Evolutionary conservation across 2,797 vertebrate species (phyloP).

Genomic region (Champsocephalus gunnari): DNA sequence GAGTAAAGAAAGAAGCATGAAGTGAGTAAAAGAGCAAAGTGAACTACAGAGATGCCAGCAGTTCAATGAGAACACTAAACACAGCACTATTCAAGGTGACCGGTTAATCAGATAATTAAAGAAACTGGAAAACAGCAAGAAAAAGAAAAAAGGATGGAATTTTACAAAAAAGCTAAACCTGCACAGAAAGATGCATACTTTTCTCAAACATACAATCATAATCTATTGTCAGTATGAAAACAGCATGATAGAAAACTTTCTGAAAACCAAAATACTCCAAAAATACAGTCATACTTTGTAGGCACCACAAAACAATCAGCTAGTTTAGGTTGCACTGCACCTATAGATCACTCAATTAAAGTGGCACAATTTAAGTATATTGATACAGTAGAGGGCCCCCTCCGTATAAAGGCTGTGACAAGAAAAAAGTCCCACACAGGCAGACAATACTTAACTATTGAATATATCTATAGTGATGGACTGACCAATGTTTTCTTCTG

Average conservation of each 20-base stretch:
- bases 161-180: slow-evolving; percentile 58
- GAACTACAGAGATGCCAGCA: slow-evolving; percentile 18
- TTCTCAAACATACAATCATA: slow-evolving; percentile 70
- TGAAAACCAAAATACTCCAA: slow-evolving; percentile 55
- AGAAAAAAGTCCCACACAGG: slow-evolving; percentile 53
- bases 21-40: slow-evolving; percentile 31
- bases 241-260: slow-evolving; percentile 47
- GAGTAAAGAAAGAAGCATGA: slow-evolving; percentile 37
- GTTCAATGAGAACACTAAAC: slow-evolving; percentile 38
- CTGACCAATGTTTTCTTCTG: slow-evolving; percentile 33
- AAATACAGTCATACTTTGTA: slow-evolving; percentile 68
- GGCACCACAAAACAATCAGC: slow-evolving; percentile 78
- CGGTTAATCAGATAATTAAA: slow-evolving; percentile 26
- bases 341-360: slow-evolving; percentile 77
- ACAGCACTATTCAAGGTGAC: slow-evolving; percentile 23
- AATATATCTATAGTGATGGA: slow-evolving; percentile 41
- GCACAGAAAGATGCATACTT: slow-evolving; percentile 49
- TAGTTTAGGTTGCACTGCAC: slow-evolving; percentile 78
- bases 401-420: slow-evolving; percentile 53
- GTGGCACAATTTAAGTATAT: slow-evolving; percentile 77
- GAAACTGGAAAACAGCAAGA: slow-evolving; percentile 32
- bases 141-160: slow-evolving; percentile 45
- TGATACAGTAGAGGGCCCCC: slow-evolving; percentile 73
- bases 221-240: slow-evolving; percentile 64
- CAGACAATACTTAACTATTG: slow-evolving; percentile 57